A percentile compares a stretch with the other conserved stretches of the same genome.
Evolutionary conservation across 35 echinoderm and acorn worm genomes (phyloP).

Genomic region (Lytechinus pictus): DNA sequence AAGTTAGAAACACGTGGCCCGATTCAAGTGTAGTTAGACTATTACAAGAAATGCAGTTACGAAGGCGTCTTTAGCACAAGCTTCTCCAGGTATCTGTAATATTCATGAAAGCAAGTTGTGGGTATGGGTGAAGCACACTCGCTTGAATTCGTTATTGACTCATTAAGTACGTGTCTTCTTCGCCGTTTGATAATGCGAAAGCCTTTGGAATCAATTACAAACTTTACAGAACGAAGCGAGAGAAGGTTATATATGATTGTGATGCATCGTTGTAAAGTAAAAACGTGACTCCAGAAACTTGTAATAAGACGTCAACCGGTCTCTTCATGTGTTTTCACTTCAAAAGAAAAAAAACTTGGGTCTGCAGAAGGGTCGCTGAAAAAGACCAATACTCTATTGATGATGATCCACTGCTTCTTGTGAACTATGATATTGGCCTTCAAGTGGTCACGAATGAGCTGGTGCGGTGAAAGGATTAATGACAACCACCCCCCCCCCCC

Average conservation of each 20-base stretch:
- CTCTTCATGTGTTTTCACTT: too few species aligned
- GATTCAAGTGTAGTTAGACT: too few species aligned
- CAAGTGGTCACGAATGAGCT: too few species aligned
- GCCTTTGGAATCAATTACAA: background rate
- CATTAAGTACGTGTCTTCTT: background rate
- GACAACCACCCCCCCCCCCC: too few species aligned
- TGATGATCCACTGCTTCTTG: too few species aligned
- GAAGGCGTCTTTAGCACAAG: background rate
- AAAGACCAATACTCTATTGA: too few species aligned
- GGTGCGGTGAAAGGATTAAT: too few species aligned
- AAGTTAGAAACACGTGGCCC: background rate
- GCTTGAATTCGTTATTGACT: background rate
- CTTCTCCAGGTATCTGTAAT: background rate
- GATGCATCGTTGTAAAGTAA: background rate
- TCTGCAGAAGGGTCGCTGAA: too few species aligned
- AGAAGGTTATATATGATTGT: too few species aligned
- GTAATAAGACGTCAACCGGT: too few species aligned
- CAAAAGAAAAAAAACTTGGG: too few species aligned
- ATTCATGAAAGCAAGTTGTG: background rate
- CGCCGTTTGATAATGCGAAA: background rate
- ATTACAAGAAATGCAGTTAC: background rate
- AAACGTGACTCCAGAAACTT: background rate
- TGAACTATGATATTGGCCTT: too few species aligned
- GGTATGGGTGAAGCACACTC: background rate
- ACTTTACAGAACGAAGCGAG: background rate